Base-by-base conservation (phyloP, 35 echinoderm and acorn worm genomes). In the Patiria miniata region DNA sequence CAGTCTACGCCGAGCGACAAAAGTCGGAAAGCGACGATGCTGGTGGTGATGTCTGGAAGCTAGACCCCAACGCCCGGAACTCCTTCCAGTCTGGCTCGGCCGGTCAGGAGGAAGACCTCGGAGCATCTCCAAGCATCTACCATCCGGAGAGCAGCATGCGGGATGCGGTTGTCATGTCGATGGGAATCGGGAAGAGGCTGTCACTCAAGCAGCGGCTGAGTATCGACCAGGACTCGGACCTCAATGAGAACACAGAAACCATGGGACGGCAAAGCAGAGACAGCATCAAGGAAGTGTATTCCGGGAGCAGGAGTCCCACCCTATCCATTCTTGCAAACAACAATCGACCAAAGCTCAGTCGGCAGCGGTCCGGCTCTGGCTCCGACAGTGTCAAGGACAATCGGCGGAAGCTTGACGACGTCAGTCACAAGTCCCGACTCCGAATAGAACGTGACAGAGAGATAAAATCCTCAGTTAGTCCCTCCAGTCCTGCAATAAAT, bases 1-100 rank as follows among this genome's bases (percentile, higher is more conserved):
- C 5, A 32, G 82, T 84, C 53, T 37, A 84, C 2, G 57, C 80
- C 8, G 80, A 82, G 42, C 40, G 80, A 12, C 29, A 84, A 36
- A 37, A 60, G 54, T 8, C 23, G 18, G 39, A 61, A 58, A 21
- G 57, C 16, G 42, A 47, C 42, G 34, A 52, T 37, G 38, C 34
- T 36, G 28, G 29, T 34, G 21, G 57, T 84, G 82, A 73, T 30
- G 29, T 73, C 55, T 58, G 40, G 50, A 83, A 38, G 82, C 53
- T 59, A 58, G 18, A 37, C 17, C 22, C 53, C 36, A 61, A 60
- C 17, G 1, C 36, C 32, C 15, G 22, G 10, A 55, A 10, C 21
- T 51, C 82, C 33, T n/a, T 37, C 21, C 44, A 84, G 57, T 65
- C 29, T 36, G 51, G 57, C 17, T 80, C 37, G 15, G 30, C 12